Evolutionary conservation across 2,797 vertebrate genomes (phyloP).

Genomic region (Hyperoplus lanceolatus): DNA sequence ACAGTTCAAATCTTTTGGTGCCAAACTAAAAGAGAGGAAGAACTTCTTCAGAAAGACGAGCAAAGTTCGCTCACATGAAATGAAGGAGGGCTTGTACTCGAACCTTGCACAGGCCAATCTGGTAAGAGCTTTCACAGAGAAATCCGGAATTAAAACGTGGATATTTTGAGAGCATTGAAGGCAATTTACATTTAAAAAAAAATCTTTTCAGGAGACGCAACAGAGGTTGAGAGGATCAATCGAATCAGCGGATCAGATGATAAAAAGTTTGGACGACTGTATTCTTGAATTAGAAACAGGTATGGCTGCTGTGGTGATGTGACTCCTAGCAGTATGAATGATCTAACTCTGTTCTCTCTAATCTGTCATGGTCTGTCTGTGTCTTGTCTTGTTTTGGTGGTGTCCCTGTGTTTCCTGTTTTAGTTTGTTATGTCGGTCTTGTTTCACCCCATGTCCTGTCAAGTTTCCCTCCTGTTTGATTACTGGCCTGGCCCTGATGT

Average conservation of each 20-base stretch:
- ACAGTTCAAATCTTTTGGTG: slow-evolving; percentile 80
- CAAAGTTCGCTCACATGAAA: slow-evolving; percentile 82
- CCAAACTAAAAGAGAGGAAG: slow-evolving; percentile 82
- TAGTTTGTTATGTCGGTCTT: too few species aligned
- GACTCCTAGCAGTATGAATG: neutral
- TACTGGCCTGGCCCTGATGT: too few species aligned
- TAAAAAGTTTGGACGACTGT: slow-evolving; percentile 79
- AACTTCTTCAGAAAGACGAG: slow-evolving; percentile 81
- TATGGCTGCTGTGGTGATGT: slow-evolving; percentile 33
- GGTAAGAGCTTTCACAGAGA: slow-evolving; percentile 65
- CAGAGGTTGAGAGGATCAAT: slow-evolving; percentile 72
- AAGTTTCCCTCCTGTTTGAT: too few species aligned
- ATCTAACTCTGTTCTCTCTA: too few species aligned
- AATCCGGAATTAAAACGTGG: neutral
- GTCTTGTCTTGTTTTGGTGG: too few species aligned
- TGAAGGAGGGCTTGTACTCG: slow-evolving; percentile 82
- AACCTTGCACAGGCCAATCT: slow-evolving; percentile 69
- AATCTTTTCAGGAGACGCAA: slow-evolving; percentile 76
- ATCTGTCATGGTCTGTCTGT: too few species aligned
- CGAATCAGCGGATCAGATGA: slow-evolving; percentile 72
- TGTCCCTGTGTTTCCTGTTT: too few species aligned
- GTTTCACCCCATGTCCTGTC: too few species aligned
- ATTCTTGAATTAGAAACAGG: slow-evolving; percentile 80
- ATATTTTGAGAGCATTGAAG: neutral
- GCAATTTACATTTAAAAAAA: neutral